Evolutionary conservation across 1,140 invertebrate species (phyloP), one percentile per base, ranked within the genome.

Genomic region (Hirudo medicinalis): DNA sequence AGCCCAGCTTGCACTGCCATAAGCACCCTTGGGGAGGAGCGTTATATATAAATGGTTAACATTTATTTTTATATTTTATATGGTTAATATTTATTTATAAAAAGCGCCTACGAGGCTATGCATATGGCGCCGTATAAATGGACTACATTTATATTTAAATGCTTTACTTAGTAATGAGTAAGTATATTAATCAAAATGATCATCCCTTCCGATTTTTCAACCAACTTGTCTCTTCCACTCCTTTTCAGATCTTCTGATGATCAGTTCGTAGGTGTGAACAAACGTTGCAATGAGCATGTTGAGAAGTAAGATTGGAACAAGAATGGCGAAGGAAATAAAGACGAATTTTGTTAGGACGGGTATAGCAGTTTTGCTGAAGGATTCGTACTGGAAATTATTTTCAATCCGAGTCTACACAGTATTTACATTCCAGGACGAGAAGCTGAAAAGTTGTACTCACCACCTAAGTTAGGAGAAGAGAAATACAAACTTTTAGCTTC

Each of bases 231-330:
- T 96, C 79, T 96, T 89, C 90, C 92, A 98, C 81, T 98, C 94
- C 80, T 97, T 97, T 81, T 98, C 94, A 66, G 94, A 97, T 79
- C 95, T 92, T 79, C 94, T 90, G 73, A 97, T 98, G 67, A 99
- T 92, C 69, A 78, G 77, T 36, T 81, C 80, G 77, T 85, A 85
- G 0, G 84, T 85, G 75, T 85, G 85, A 49, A 84, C 84, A 83
- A 85, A 85, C 84, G 85, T 85, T 63, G 84, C 84, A 40, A 85
- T 85, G 74, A 85, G 78, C 82, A 85, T 85, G 77, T 85, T 85
- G 36, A 85, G 79, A 74, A 85, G 78, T 76, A 96, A 90, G 5
- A 94, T 93, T 0, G 94, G 94, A 71, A 97, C 92, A 67, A 98
- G 88, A 25, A 98, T 91, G 92, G 97, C 97, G 80, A 98, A 98